Base-by-base conservation (phyloP, 1,140 invertebrate species). In the Zaprionus gabonicus region DNA sequence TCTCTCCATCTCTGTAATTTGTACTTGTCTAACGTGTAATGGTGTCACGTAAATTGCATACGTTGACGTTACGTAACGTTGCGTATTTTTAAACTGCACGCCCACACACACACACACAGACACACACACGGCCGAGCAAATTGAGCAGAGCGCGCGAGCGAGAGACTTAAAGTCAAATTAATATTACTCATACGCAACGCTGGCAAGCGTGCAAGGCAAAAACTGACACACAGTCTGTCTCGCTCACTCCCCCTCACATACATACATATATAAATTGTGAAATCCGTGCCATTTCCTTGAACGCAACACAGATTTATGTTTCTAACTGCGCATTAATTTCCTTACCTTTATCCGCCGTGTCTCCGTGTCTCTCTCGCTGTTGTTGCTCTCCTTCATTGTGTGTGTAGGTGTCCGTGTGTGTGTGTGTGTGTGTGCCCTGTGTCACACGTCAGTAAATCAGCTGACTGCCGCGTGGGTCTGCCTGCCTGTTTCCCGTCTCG, bases 31-130 rank as follows among this genome's bases (percentile, higher is more conserved):
- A 78, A 87, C 82, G 85, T 76, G 76, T 91, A 91, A 91, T 91
- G 87, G 91, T 91, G 87, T 91, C 87, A 91, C 87, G 87, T 91
- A 91, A 91, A 91, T 91, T 91, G 87, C 87, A 91, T 91, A 91
- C 86, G 86, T 91, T 78, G 83, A 76, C 82, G 72, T 79, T 82
- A 79, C 85, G 85, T 90, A 80, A 69, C 80, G 78, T 71, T 90
- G 81, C 69, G 86, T 87, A 83, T 82, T 86, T 87, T 87, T 67
- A 64, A 77, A 77, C 63, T 77, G 74, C 69, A 77, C 62, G 41
- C 62, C 27, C 56, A 68, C 65, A 68, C 10, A 25, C 56, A 68
- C 65, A 68, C 10, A 25, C 46, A 38, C n/a, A 49, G 44, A 41
- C 27, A 20, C 38, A 58, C 55, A 51, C 31, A 56, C 25, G 27